Base-by-base conservation (phyloP, 2,113 vertebrate species). In the Pomatorhinus ruficollis region DNA sequence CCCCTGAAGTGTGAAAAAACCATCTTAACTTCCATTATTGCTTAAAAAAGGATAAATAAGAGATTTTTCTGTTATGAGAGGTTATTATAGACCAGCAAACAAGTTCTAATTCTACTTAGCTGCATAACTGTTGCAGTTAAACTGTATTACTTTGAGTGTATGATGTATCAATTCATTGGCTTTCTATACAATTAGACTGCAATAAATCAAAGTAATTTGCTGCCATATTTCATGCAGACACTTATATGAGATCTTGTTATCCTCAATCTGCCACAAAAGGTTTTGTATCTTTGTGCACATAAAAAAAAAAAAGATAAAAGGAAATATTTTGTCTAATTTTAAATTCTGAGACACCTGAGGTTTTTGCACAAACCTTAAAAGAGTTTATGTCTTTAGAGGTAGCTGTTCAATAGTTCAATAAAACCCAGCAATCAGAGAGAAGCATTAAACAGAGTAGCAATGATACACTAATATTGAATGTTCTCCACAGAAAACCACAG, bases 141-240 rank as follows among this genome's bases (percentile, higher is more conserved):
- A 84, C 94, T 95, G 39, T 87, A 88, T 93, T 87, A 85, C 56
- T 91, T 81, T 91, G 40, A 84, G 28, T 1, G 0, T 93, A 91
- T 83, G 93, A 95, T 88, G 85, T 44, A 86, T 54, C 93, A 79
- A 44, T 85, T 61, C 11, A 53, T 71, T 52, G 77, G 20, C 39
- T 94, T 97, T 93, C 77, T 89, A 45, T 85, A 60, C 30, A 92
- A 81, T 84, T 90, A 94, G 22, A 83, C 49, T 53, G 64, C 44
- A 95, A 87, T 90, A 97, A 93, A 95, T 95, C 75, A 95, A 93
- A 96, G 64, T 76, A 87, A 89, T 91, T 75, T 95, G 50, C 68
- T 95, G 68, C 59, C 93, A 33, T 87, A 83, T 77, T 89, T 91
- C 65, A 57, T 81, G 39, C 37, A 79, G 80, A 59, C 8, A 33